phyloP scores from a whole-genome alignment of 2,113 vertebrate genomes.

The Gallinago paraguaiae region DNA sequence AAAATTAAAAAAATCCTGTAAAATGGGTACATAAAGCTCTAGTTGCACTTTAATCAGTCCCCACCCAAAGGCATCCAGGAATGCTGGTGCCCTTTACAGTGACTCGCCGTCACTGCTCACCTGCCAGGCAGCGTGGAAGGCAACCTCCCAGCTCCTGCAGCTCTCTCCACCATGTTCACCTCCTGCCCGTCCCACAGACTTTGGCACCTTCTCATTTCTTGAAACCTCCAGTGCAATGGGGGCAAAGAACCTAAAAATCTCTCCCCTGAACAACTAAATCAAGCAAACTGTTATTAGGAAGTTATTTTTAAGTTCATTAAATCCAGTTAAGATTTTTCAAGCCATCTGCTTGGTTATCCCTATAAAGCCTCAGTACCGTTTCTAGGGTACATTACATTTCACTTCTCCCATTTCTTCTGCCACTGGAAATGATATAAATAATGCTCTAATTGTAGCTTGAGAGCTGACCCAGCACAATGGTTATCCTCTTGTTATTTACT shows the following conservation, averaged over 20 bases:
- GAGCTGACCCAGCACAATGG: background rate
- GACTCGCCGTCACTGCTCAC: background rate
- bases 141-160: background rate
- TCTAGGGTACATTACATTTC: background rate
- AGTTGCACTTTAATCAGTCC: background rate
- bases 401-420: background rate
- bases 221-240: background rate
- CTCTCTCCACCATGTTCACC: fast-evolving
- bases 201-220: background rate
- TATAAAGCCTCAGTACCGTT: background rate
- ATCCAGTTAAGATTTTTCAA: background rate
- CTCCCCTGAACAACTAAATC: background rate
- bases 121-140: background rate
- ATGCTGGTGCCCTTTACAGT: background rate
- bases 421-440: background rate
- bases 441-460: background rate
- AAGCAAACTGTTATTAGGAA: background rate
- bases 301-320: background rate
- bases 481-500: background rate
- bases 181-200: too few relatives aligned
- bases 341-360: background rate
- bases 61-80: background rate
- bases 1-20: background rate
- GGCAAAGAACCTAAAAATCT: background rate
- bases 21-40: background rate